These are phyloP conservation scores for Nebria brevicollis DNA, from an alignment of 2,888 invertebrate species.

Conservation along the genomic window DNA sequence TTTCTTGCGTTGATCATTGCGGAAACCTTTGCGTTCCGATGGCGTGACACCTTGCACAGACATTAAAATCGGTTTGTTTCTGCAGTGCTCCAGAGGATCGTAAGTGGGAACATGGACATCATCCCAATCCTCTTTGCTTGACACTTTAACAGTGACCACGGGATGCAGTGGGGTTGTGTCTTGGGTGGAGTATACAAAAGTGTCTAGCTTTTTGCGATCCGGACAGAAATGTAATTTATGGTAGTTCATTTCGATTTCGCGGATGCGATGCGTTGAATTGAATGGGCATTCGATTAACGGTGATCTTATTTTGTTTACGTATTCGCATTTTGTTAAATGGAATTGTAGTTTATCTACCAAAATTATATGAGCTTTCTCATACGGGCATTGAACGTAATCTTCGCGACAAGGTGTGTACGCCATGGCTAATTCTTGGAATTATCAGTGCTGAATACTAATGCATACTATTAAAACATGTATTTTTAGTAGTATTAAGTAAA, in stretches of 20 bases:
- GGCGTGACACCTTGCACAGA: neutral
- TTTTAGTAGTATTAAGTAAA: neutral
- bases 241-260: neutral
- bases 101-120: neutral
- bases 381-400: neutral
- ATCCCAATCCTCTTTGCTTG: neutral
- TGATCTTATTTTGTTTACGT: neutral
- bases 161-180: neutral
- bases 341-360: neutral
- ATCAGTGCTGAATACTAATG: neutral
- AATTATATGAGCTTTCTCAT: neutral
- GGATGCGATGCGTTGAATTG: neutral
- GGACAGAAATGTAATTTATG: slow-evolving; percentile 4
- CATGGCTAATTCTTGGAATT: neutral
- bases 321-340: neutral
- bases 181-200: neutral
- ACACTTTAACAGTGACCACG: neutral
- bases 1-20: neutral
- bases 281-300: neutral
- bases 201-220: slow-evolving; percentile 10
- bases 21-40: slow-evolving; percentile 13
- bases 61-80: neutral
- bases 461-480: neutral
- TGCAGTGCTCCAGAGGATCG: neutral
- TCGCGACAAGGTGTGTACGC: neutral